These are phyloP conservation scores for Tringa solitaria DNA, from an alignment of 2,113 vertebrate species.

Conservation along the genomic window DNA sequence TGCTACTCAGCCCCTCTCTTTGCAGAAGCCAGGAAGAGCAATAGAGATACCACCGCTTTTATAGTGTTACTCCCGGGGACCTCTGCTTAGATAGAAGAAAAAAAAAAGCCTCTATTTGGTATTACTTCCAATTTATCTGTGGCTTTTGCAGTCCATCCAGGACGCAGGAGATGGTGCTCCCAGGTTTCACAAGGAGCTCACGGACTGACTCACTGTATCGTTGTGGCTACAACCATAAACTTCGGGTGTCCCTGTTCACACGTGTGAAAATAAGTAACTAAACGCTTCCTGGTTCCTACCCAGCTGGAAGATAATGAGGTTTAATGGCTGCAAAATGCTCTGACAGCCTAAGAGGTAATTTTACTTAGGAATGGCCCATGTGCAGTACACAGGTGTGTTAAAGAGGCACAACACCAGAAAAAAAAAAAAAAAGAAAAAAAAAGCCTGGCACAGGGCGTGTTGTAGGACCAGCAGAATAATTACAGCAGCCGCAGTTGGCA, in stretches of 20 bases:
- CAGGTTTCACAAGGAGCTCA: not conserved
- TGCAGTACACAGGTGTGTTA: not conserved
- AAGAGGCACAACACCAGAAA: not conserved
- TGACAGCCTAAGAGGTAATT: not conserved
- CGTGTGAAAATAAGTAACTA: not conserved
- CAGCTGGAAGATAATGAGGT: not conserved
- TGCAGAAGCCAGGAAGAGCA: not conserved
- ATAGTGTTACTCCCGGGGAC: not conserved
- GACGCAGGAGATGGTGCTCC: not conserved
- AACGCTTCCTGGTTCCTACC: not conserved
- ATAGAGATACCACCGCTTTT: not conserved
- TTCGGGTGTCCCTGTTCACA: not conserved
- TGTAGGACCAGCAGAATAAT: slow-evolving; percentile 35
- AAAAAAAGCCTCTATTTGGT: not conserved
- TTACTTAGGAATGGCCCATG: not conserved
- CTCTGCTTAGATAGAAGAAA: not conserved
- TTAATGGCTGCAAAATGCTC: not conserved
- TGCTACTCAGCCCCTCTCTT: not conserved
- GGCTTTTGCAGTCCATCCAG: not conserved
- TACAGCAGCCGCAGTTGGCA: not conserved
- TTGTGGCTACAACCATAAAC: slow-evolving; percentile 6
- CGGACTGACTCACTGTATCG: not conserved
- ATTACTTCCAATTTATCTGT: not conserved
- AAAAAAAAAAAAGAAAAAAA: too few relatives aligned
- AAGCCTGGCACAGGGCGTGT: not conserved